A percentile compares a stretch with the other conserved stretches of the same genome.
Conservation (phyloP, 1,140 invertebrate species). For the Neocloeon triangulifer region DNA sequence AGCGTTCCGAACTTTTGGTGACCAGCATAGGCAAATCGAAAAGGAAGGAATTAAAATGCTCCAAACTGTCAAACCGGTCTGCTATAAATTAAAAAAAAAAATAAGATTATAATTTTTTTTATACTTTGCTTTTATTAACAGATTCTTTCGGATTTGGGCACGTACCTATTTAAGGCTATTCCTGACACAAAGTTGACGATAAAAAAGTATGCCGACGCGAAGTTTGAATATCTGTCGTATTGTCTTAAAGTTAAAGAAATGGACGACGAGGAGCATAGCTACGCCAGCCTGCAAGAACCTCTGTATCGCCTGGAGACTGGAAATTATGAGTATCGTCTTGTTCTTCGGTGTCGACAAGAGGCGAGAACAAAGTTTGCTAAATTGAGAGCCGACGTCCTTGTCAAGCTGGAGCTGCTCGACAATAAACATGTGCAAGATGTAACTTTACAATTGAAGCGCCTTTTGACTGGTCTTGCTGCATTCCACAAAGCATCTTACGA, state of each 20-base stretch:
- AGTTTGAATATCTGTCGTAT: conserved; percentile 97
- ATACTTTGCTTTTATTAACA: conserved; percentile 21
- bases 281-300: conserved; percentile 83
- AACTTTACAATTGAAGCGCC: conserved; percentile 58
- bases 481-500: conserved; percentile 24
- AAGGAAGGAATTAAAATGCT: conserved; percentile 77
- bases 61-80: conserved; percentile 76
- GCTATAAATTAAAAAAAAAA: conserved; percentile 25
- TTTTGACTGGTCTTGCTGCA: conserved; percentile 49
- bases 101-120: conserved; percentile 4
- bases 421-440: conserved; percentile 93
- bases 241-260: conserved; percentile 95
- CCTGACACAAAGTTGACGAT: conserved; percentile 95
- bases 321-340: conserved; percentile 93
- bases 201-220: conserved; percentile 90
- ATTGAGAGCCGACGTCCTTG: conserved; percentile 78
- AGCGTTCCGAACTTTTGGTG: conserved; percentile 85
- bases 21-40: conserved; percentile 83
- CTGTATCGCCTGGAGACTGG: conserved; percentile 94
- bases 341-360: conserved; percentile 85
- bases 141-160: conserved; percentile 83
- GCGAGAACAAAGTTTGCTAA: conserved; percentile 77
- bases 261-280: conserved; percentile 95
- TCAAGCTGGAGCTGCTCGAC: conserved; percentile 90
- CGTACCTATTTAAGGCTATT: conserved; percentile 90